Percentiles rank a stretch among this genome's conserved stretches.
phyloP scores from a whole-genome alignment of 2,113 vertebrate genomes.

The Cyprinus carpio region DNA sequence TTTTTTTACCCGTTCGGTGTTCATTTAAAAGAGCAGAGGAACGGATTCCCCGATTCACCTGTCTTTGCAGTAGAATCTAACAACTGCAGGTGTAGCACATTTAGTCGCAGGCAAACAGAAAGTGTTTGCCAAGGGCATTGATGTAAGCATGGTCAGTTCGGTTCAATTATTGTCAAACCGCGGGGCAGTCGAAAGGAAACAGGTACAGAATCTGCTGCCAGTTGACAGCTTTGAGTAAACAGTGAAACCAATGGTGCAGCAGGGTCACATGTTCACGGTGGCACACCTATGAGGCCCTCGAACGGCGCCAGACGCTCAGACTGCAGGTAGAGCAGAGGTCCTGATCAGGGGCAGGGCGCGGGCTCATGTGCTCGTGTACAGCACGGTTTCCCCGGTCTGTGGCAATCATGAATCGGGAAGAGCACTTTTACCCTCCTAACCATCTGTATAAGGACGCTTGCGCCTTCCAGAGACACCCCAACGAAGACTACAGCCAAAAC shows the following conservation, averaged over 20 bases:
- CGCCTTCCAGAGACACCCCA: slow-evolving; percentile 83
- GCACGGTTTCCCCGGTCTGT: slow-evolving; percentile 55
- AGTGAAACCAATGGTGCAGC: slow-evolving; percentile 72
- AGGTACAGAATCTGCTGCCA: slow-evolving; percentile 61
- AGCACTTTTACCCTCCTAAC: slow-evolving; percentile 84
- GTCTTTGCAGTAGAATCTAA: slow-evolving; percentile 33
- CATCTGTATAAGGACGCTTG: slow-evolving; percentile 94
- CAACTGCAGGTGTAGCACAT: slow-evolving; percentile 63
- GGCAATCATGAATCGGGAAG: slow-evolving; percentile 89
- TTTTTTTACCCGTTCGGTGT: background rate
- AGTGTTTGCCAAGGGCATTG: slow-evolving; percentile 74
- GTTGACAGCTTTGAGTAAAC: slow-evolving; percentile 68
- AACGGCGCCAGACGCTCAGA: slow-evolving; percentile 64
- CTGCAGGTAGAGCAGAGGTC: slow-evolving; percentile 66
- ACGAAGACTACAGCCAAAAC: slow-evolving; percentile 83
- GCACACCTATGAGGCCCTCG: slow-evolving; percentile 75
- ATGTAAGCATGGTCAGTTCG: slow-evolving; percentile 68
- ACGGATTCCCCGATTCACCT: slow-evolving; percentile 54
- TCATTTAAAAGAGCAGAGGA: background rate
- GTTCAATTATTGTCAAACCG: slow-evolving; percentile 68
- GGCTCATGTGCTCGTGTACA: slow-evolving; percentile 51
- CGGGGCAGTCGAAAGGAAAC: slow-evolving; percentile 53
- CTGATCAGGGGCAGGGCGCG: slow-evolving; percentile 56
- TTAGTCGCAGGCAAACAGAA: slow-evolving; percentile 65
- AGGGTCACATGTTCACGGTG: slow-evolving; percentile 76